Evolutionary conservation across 2,797 vertebrate species (phyloP).

Genomic region (Danio aesculapii): DNA sequence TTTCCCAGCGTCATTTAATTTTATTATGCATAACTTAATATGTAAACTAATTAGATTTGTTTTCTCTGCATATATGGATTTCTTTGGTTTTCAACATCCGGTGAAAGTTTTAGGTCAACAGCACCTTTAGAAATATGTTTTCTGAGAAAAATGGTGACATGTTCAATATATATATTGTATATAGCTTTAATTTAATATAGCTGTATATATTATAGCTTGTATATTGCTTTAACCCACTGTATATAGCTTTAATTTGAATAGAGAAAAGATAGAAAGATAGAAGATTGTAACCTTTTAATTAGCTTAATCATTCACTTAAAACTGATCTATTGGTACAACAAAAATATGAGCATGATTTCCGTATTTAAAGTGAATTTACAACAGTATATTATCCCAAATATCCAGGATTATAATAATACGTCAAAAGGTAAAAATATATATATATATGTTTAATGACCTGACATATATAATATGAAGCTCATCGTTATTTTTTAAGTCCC

Average conservation of each 20-base stretch:
- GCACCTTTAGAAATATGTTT: too few relatives aligned
- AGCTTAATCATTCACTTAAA: not conserved
- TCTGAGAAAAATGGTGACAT: too few relatives aligned
- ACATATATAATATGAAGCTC: conserved; percentile 27
- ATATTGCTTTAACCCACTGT: too few relatives aligned
- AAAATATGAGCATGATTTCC: not conserved
- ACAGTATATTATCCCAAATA: not conserved
- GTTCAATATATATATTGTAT: too few relatives aligned
- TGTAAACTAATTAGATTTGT: too few relatives aligned
- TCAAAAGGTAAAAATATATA: not conserved
- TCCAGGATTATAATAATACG: not conserved
- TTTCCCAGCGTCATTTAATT: too few relatives aligned
- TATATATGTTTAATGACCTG: not conserved
- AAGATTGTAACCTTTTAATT: not conserved
- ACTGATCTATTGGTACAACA: not conserved
- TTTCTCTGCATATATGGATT: too few relatives aligned
- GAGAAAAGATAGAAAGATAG: not conserved
- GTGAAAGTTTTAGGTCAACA: too few relatives aligned
- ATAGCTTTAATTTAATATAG: too few relatives aligned
- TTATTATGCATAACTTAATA: too few relatives aligned
- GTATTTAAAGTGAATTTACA: not conserved
- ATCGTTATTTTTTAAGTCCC: conserved; percentile 1
- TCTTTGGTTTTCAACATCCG: too few relatives aligned
- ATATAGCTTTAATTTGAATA: not conserved
- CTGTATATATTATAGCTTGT: too few relatives aligned